phyloP scores from a whole-genome alignment of 2,113 vertebrate species.

The Bos indicus region DNA sequence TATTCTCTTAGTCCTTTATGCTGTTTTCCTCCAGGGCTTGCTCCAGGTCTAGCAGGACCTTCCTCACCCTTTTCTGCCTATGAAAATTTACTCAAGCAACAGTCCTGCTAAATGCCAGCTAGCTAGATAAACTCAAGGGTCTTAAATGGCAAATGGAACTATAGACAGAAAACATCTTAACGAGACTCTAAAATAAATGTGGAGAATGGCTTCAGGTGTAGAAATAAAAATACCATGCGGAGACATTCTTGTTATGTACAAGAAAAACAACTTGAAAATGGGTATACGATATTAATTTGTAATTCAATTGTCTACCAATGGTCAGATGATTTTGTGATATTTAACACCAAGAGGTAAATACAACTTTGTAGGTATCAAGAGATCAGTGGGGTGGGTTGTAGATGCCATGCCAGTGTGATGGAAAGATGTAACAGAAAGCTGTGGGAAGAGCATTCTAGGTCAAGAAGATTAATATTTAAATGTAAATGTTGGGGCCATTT shows the following conservation, averaged over 20 bases:
- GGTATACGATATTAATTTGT: not conserved
- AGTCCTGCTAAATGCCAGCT: not conserved
- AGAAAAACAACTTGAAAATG: not conserved
- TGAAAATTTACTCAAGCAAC: not conserved
- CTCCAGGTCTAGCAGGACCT: not conserved
- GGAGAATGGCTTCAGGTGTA: not conserved
- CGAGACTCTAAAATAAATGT: not conserved
- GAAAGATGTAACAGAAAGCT: not conserved
- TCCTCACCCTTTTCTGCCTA: not conserved
- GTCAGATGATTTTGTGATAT: not conserved
- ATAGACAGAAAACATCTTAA: not conserved
- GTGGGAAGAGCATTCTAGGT: not conserved
- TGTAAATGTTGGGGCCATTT: not conserved
- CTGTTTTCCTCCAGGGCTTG: not conserved
- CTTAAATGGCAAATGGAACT: not conserved
- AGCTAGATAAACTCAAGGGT: not conserved
- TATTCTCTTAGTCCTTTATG: not conserved
- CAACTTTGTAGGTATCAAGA: not conserved
- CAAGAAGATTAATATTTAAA: not conserved
- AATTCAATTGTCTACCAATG: not conserved
- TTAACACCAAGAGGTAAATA: not conserved
- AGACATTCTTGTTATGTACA: not conserved
- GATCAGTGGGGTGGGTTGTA: not conserved
- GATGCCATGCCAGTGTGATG: not conserved
- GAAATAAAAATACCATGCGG: not conserved